phyloP scores from a whole-genome alignment of 2,888 invertebrate species.

The Zootermopsis nevadensis region DNA sequence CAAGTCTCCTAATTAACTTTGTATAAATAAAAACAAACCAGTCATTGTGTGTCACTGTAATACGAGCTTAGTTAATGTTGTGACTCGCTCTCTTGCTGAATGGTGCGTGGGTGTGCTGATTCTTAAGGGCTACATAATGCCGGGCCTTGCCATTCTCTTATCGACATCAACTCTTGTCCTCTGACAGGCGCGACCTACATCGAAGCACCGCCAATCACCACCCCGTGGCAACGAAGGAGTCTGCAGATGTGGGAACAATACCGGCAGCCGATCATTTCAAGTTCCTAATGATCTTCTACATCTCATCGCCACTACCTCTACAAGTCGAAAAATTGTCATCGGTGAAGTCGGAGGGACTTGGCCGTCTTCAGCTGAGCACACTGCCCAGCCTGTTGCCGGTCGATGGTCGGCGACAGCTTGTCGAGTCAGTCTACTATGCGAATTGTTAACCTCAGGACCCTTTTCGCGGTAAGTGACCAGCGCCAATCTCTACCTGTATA shows the following conservation, averaged over 20 bases:
- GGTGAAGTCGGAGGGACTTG: neutral
- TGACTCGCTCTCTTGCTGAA: neutral
- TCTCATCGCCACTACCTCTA: neutral
- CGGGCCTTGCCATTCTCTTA: neutral
- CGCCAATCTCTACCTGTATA: no score
- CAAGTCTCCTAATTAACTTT: neutral
- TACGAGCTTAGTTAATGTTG: neutral
- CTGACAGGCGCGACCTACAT: conserved; percentile 1
- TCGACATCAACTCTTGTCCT: neutral
- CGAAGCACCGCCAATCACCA: neutral
- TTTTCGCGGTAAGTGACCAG: conserved; percentile 81
- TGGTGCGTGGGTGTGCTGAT: neutral
- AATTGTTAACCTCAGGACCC: conserved; percentile 79
- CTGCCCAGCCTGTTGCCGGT: conserved; percentile 12
- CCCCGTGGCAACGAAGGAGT: neutral
- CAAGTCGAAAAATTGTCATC: neutral
- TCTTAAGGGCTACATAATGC: neutral
- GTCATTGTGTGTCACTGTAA: neutral
- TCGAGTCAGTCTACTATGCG: conserved; percentile 73
- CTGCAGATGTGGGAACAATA: neutral
- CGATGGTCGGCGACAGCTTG: conserved; percentile 28
- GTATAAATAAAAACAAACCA: neutral
- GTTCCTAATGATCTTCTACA: neutral
- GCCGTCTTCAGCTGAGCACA: conserved; percentile 14
- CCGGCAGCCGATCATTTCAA: neutral